Base-by-base conservation (phyloP, 2,797 vertebrate genomes). In the Limosa lapponica region DNA sequence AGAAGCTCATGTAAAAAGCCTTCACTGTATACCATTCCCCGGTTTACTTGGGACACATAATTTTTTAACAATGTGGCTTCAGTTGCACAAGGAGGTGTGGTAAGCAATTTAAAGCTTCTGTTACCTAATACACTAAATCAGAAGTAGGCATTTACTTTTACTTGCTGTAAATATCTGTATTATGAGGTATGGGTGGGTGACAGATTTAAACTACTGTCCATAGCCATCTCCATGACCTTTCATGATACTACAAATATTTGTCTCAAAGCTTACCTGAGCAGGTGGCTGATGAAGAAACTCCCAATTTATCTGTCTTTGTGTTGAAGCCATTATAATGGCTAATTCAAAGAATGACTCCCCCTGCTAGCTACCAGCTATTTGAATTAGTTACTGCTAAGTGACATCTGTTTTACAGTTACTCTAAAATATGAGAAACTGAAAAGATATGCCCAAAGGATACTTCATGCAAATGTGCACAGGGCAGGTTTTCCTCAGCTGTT, bases 341-440 rank as follows among this genome's bases (percentile, higher is more conserved):
- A 77, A 80, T 93, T 87, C 11, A 49, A 67, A 74, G 57, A 64
- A 59, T 16, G 5, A 74, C 67, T 91, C 23, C 28, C 25, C 13
- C 4, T 7, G 8, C 16, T 73, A 72, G 16, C 37, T 82, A 70
- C 6, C 25, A 82, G 15, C 3, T 73, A 80, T 65, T 77, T 80
- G 43, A 73, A 87, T 88, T 70, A 85, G 10, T 39, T 90, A 28
- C 36, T 49, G 15, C 13, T 88, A 87, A 85, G 62, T 77, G 7
- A 55, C 28, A 49, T 78, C 32, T 72, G 19, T 58, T 94, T 88
- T 86, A 70, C 20, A 43, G 43, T 80, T 82, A 58, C 15, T 75
- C 3, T 69, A 91, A 75, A 87, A 82, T 66, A 64, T 6, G 15
- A 43, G 39, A 77, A 66, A 86, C 16, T 55, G 39, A 77, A 88